These are phyloP conservation scores for Epinephelus coioides DNA, from an alignment of 2,797 vertebrate genomes.

Conservation along the genomic window DNA sequence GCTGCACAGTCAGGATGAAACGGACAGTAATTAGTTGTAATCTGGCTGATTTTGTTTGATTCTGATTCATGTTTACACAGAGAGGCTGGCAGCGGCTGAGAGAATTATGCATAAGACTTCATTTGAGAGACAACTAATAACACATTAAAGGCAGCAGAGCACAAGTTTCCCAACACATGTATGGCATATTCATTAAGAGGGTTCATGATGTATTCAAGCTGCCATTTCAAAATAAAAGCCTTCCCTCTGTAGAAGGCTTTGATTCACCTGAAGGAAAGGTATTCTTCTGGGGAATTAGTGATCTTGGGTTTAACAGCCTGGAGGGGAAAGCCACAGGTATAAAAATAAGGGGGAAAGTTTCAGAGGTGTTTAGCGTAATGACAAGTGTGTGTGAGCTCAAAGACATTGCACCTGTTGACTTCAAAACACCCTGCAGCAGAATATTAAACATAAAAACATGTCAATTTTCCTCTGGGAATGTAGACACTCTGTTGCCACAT, in stretches of 20 bases:
- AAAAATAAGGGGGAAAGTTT: slow-evolving; percentile 19
- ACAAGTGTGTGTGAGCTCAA: slow-evolving; percentile 8
- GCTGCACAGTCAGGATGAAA: slow-evolving; percentile 19
- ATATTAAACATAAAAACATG: slow-evolving; percentile 29
- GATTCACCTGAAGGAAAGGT: slow-evolving; percentile 31
- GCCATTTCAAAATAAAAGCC: slow-evolving; percentile 62
- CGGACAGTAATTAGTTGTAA: slow-evolving; percentile 58
- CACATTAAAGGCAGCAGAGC: slow-evolving; percentile 56
- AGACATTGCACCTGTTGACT: slow-evolving; percentile 26
- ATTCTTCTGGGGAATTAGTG: slow-evolving; percentile 17
- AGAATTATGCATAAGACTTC: slow-evolving; percentile 60
- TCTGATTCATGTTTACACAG: slow-evolving; percentile 57
- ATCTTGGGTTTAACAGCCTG: slow-evolving; percentile 22
- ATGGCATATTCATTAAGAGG: slow-evolving; percentile 45
- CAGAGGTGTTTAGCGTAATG: slow-evolving; percentile 30
- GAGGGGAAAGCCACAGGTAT: slow-evolving; percentile 25
- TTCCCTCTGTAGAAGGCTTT: slow-evolving; percentile 26
- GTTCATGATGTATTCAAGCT: slow-evolving; percentile 46
- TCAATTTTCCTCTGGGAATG: slow-evolving; percentile 22
- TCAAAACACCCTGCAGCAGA: slow-evolving; percentile 42
- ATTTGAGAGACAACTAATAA: slow-evolving; percentile 63
- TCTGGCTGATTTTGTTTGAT: slow-evolving; percentile 62
- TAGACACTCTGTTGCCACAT: slow-evolving; percentile 40
- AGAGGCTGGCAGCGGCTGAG: slow-evolving; percentile 29
- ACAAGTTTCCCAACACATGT: slow-evolving; percentile 42